These are phyloP conservation scores for Pseudolaguvia tuberculata DNA, from an alignment of 2,113 vertebrate species.

Conservation along the genomic window DNA sequence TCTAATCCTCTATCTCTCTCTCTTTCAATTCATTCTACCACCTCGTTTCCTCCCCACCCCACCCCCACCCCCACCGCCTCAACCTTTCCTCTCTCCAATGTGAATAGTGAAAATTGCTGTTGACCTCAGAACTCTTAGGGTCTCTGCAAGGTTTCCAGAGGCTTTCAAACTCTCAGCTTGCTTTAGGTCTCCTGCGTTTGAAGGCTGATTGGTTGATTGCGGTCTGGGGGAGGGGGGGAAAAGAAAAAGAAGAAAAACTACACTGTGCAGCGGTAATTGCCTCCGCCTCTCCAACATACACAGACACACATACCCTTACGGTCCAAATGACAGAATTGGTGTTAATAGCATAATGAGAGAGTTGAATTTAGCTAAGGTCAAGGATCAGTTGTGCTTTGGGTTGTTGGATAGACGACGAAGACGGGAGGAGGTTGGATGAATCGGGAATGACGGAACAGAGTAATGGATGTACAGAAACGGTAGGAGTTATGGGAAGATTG, in stretches of 20 bases:
- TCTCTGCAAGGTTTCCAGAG: slow-evolving; percentile 74
- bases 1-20: too few species aligned
- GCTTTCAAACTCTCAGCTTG: slow-evolving; percentile 40
- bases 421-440: slow-evolving; percentile 52
- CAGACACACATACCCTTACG: slow-evolving; percentile 65
- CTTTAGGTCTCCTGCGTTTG: slow-evolving; percentile 62
- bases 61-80: too few species aligned
- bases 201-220: slow-evolving; percentile 82
- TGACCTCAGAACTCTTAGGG: slow-evolving; percentile 57
- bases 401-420: slow-evolving; percentile 53
- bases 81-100: slow-evolving; percentile 38
- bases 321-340: slow-evolving; percentile 92
- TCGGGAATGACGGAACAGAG: slow-evolving; percentile 29
- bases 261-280: slow-evolving; percentile 81
- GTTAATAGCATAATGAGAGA: slow-evolving; percentile 95
- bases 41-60: neutral
- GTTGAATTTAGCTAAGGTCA: slow-evolving; percentile 83
- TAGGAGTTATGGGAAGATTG: slow-evolving; percentile 31
- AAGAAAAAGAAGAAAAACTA: slow-evolving; percentile 65
- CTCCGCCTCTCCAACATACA: slow-evolving; percentile 68
- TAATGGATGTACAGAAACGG: slow-evolving; percentile 56
- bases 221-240: slow-evolving; percentile 55
- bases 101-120: slow-evolving; percentile 73
- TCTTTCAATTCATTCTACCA: slow-evolving; percentile 6
- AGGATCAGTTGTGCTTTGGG: slow-evolving; percentile 81